phyloP scores from a whole-genome alignment of 2,797 vertebrate genomes.

The Sternarchorhynchus goeldii region DNA sequence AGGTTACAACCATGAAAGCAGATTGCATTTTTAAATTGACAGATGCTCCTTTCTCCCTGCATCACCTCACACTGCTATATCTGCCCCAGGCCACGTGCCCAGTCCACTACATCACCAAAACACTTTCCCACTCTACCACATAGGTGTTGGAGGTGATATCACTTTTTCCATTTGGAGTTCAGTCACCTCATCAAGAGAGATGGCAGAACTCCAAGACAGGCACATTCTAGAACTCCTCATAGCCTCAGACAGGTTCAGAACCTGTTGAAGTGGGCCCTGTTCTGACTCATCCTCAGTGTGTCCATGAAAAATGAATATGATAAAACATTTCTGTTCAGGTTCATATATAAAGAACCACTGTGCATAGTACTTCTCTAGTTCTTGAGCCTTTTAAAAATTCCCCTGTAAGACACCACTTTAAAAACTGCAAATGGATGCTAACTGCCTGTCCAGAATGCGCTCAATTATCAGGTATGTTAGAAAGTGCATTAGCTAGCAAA shows the following conservation, averaged over 20 bases:
- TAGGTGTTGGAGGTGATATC: conserved; percentile 41
- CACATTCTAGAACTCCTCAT: background rate
- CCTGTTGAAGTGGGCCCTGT: background rate
- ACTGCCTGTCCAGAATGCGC: background rate
- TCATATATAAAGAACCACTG: background rate
- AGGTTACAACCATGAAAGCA: conserved; percentile 42
- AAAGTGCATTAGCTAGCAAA: background rate
- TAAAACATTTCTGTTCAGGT: background rate
- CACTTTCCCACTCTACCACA: conserved; percentile 48
- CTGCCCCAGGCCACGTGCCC: conserved; percentile 30
- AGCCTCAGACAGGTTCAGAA: conserved; percentile 19
- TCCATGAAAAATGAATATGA: background rate
- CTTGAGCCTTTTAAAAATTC: background rate
- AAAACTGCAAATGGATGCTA: background rate
- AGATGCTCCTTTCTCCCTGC: conserved; percentile 30
- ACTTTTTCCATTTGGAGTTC: conserved; percentile 49
- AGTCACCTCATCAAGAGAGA: conserved; percentile 46
- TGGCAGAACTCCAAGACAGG: conserved; percentile 29
- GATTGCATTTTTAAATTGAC: conserved; percentile 51
- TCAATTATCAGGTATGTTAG: background rate
- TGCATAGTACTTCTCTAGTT: background rate
- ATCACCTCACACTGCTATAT: conserved; percentile 34
- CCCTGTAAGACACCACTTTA: background rate
- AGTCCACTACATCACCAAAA: conserved; percentile 37
- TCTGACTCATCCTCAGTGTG: background rate